Conservation (phyloP, 2,113 vertebrate species). For the Suncus etruscus region DNA sequence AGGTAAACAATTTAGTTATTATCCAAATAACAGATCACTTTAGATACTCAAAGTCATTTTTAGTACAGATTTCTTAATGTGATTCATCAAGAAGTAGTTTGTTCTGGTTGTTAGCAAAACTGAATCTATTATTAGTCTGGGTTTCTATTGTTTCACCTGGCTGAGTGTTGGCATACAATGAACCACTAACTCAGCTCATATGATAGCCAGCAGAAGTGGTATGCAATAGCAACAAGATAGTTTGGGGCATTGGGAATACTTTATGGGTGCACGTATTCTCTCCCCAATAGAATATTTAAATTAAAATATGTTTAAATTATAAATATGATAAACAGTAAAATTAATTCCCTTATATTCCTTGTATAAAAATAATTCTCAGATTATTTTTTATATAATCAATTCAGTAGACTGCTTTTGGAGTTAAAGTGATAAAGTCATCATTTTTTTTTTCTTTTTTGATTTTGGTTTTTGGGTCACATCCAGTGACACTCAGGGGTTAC, state of each 20-base stretch:
- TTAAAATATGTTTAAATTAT: constrained; percentile 47
- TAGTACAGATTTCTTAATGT: constrained; percentile 41
- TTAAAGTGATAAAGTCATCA: background rate
- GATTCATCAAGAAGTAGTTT: background rate
- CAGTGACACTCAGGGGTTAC: too few species aligned
- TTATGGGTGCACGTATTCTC: background rate
- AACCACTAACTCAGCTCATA: background rate
- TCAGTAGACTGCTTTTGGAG: background rate
- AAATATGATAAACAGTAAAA: constrained; percentile 32
- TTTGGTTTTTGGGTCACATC: too few species aligned
- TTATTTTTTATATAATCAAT: constrained; percentile 34
- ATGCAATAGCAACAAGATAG: too few species aligned
- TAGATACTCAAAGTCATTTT: constrained; percentile 8
- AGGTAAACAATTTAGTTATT: background rate
- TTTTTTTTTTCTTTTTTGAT: background rate
- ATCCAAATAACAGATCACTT: constrained; percentile 15
- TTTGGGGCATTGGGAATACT: background rate
- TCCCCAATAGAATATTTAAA: background rate
- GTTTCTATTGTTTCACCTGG: background rate
- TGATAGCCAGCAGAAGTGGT: background rate
- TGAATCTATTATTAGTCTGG: background rate
- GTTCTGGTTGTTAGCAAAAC: background rate
- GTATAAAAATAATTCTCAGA: background rate
- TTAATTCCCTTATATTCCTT: background rate
- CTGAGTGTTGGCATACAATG: background rate